Evolutionary conservation across 2,113 vertebrate species (phyloP), one percentile per base, ranked within the genome.

Genomic region (Nothoprocta perdicaria): DNA sequence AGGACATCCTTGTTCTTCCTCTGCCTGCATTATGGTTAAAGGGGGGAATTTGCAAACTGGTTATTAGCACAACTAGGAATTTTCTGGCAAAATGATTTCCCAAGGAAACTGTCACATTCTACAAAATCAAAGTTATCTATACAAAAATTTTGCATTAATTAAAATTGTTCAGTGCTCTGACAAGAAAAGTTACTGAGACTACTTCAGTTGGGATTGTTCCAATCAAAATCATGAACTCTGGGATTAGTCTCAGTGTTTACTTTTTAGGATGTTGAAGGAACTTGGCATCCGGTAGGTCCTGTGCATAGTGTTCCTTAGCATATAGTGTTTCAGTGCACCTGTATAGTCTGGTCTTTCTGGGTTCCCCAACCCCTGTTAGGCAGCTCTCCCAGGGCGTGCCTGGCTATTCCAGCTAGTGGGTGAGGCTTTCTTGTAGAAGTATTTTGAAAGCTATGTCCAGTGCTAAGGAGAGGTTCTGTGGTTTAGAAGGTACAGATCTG

Each of bases 1-100:
- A 91, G 76, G 83, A 91, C 75, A 40, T 95, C 68, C 68, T 90
- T n/a, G 45, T 35, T 35, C 45, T 69, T 69, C 9, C 33, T 69
- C 31, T 50, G 45, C 24, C 29, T 66, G 19, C 18, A 8, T 79
- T 61, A 21, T 5, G 9, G 3, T 55, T 80, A 48, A 81, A 89
- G 40, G 8, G 53, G 8, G 58, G 23, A 88, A 52, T 57, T 57
- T 46, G 23, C 9, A 82, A 81, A 57, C 21, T 74, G 22, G 26
- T 29, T 62, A 31, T 13, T 17, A 90, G 23, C 52, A 7, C n/a
- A 78, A 27, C 0, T 0, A 14, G 61, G 24, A 83, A 21, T 22
- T 68, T 68, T 63, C 31, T 78, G 18, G 33, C 67, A 45, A 15
- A 46, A 41, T 3, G 6, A 3, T 38, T 67, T 77, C 52, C 31